A percentile compares a stretch with the other conserved stretches of the same genome.
phyloP scores from a whole-genome alignment of 64 coral and sea anemone genomes.

The Montipora sp. region DNA sequence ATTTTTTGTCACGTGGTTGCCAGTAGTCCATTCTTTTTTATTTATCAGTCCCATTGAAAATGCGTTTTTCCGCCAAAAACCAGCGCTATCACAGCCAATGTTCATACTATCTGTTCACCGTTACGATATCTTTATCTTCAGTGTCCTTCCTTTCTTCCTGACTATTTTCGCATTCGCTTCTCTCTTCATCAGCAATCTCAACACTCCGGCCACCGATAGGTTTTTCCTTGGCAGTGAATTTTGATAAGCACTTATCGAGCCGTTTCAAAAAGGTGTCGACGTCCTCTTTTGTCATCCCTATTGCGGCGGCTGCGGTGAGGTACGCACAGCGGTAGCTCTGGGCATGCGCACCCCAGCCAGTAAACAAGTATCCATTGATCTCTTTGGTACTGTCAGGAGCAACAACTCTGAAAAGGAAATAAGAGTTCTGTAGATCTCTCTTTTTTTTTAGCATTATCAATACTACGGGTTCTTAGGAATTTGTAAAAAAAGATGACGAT shows the following conservation, averaged over 20 bases:
- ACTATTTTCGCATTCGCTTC: background rate
- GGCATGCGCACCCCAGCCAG: constrained; percentile 93
- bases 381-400: constrained; percentile 77
- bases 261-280: constrained; percentile 95
- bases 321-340: constrained; percentile 88
- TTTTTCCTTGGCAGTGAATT: constrained; percentile 34
- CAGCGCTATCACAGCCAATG: background rate
- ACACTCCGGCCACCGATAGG: background rate
- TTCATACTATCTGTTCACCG: constrained; percentile 5
- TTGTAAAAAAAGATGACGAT: too few relatives aligned
- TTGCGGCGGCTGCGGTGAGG: constrained; percentile 92
- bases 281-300: constrained; percentile 93
- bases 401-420: constrained; percentile 68
- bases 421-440: background rate
- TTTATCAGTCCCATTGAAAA: too few relatives aligned
- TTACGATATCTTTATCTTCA: background rate
- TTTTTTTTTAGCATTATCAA: background rate
- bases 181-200: background rate
- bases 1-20: too few relatives aligned
- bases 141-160: background rate
- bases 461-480: too few relatives aligned
- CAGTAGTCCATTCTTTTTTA: too few relatives aligned
- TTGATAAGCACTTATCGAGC: constrained; percentile 91
- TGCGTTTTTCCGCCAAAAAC: background rate
- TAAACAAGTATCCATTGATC: constrained; percentile 90